Base-by-base conservation (phyloP, 2,113 vertebrate genomes). In the Craseonycteris thonglongyai region DNA sequence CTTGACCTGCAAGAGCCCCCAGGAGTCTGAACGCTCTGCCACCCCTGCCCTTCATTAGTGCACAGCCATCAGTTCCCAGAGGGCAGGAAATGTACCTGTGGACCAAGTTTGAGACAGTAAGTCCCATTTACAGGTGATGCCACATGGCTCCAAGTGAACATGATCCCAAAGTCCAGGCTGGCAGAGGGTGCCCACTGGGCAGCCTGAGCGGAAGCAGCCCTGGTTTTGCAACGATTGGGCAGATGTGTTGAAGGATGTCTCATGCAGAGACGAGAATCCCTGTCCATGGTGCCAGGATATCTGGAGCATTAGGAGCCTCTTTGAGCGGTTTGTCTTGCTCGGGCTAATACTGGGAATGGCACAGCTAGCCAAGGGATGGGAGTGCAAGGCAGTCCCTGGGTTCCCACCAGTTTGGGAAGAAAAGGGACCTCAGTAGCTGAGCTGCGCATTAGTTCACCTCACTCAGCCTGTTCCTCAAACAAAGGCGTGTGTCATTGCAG, bases 21-120 rank as follows among this genome's bases (percentile, higher is more conserved):
- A 49, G 71, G 93, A 95, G 59, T 71, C 54, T 14, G 14, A 26
- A 26, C 1, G 1, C 65, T 83, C 79, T 30, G 11, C 58, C 18
- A 5, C 35, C 78, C 68, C 45, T 87, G 93, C 79, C 95, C 88
- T 97, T 93, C 61, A 14, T 80, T 24, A 79, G 28, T n/a, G 76
- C 65, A 93, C 95, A 90, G 88, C 94, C 94, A 81, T 38, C 75
- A 33, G 7, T 76, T 96, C 88, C 90, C 58, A 49, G 90, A 88
- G 88, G 90, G 87, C 90, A 97, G 90, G 76, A 91, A 71, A 38
- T 15, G 2, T 78, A 92, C 93, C 93, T 92, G 95, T 40, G 58
- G 95, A 96, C 93, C 90, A 19, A 78, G 96, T 93, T 81, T 68
- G 71, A 97, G 80, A 96, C 96, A 97, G 65, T 96, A 87, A 94